Base-by-base conservation (phyloP, 2,888 invertebrate species). In the Gonocerus acuteangulatus region DNA sequence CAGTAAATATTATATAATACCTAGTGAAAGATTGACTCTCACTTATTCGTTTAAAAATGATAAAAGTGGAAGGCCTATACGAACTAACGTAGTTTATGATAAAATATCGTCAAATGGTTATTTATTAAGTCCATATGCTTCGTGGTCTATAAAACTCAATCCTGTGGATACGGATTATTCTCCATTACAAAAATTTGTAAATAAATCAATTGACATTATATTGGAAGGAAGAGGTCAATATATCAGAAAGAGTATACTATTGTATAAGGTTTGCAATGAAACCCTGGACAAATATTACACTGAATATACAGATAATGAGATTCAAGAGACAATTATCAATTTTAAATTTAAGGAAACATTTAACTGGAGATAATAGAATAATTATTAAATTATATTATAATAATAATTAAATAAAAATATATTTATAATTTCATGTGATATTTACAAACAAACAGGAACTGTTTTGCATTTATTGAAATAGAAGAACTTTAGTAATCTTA, bases 121-220 rank as follows among this genome's bases (percentile, higher is more conserved):
- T 7, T 32, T 52, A 18, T 15, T 52, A 2, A 52, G 52, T 19
- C 52, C 52, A 2, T 52, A 52, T 15, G 34, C 52, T 18, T 18
- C 39, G 36, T 52, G 52, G 52, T 36, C 19, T n/a, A 21, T 52
- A 6, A 36, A 2, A 13, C 15, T 15, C 3, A 11, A 39, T 15
- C 7, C 39, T n/a, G n/a, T 39, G 3, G 15, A 39, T 39, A n/a
- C 13, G 4, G 4, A 3, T 15, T n/a, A n/a, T n/a, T 3, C 3
- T n/a, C 15, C 4, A 3, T n/a, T 39, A 4, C 4, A 39, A 6
- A 39, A 13, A 4, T 39, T 9, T 13, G 3, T n/a, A 13, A 39
- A n/a, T 11, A n/a, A 39, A 39, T 15, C 13, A 13, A 39, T 39
- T 6, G 39, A 39, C n/a, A 3, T 39, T 4, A 4, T n/a, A 13